Percentiles rank a stretch among this genome's conserved stretches.
Evolutionary conservation across 2,113 vertebrate species (phyloP).

Genomic region (Scortum barcoo): DNA sequence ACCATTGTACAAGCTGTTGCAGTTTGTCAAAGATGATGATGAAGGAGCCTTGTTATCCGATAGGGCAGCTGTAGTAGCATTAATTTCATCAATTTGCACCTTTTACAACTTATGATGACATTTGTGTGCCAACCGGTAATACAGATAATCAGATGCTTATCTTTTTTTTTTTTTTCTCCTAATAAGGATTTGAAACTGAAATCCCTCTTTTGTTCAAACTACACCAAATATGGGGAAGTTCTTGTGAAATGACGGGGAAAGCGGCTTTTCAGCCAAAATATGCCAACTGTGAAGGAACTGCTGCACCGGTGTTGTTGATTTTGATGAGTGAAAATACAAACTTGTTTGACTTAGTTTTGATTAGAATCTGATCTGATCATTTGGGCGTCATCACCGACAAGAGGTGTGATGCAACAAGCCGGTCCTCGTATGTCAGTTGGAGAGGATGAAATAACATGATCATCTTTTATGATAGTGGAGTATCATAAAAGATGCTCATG

Average conservation of each 20-base stretch:
- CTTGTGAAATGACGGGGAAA: not conserved
- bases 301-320: not conserved
- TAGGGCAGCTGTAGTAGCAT: not conserved
- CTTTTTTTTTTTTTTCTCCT: not conserved
- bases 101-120: not conserved
- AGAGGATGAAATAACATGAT: not conserved
- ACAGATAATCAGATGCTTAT: not conserved
- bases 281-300: not conserved
- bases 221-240: slow-evolving; percentile 6
- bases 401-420: not conserved
- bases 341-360: not conserved
- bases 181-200: slow-evolving; percentile 10
- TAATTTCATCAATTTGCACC: not conserved
- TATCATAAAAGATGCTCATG: too few species aligned
- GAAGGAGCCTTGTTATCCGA: not conserved
- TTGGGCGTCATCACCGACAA: slow-evolving; percentile 1
- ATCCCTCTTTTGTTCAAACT: not conserved
- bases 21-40: not conserved
- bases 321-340: not conserved
- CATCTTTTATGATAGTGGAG: not conserved
- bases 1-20: slow-evolving; percentile 17
- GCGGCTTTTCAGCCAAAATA: not conserved
- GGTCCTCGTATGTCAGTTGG: not conserved
- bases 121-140: not conserved
- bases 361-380: not conserved